phyloP scores from a whole-genome alignment of 1,140 invertebrate species.

The Brachionus asplanchnoidis region DNA sequence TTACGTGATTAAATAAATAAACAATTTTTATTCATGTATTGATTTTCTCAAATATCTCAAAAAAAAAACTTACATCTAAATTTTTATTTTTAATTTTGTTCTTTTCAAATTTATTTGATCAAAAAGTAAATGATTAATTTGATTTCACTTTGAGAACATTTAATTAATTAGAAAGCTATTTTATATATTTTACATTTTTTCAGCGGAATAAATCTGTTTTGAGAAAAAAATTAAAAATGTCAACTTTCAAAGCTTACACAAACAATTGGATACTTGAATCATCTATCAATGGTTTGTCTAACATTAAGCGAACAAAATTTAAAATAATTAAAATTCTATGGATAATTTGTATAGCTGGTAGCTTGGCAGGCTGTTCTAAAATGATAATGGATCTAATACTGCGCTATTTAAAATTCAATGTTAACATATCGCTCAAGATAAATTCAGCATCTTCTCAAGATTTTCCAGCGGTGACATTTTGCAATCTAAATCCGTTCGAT shows the following conservation, averaged over 20 bases:
- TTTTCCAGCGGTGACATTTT: conserved; percentile 56
- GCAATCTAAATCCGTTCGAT: conserved; percentile 53
- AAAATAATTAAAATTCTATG: conserved; percentile 11
- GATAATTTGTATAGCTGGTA: neutral
- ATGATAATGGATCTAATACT: neutral
- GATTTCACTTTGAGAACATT: neutral
- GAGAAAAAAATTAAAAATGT: neutral
- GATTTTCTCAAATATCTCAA: no score
- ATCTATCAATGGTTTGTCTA: neutral
- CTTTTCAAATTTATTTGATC: neutral
- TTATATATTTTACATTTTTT: neutral
- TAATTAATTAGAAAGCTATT: neutral
- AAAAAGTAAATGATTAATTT: neutral
- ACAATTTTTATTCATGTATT: no score
- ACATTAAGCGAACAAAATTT: neutral
- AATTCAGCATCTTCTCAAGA: conserved; percentile 42
- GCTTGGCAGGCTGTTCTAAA: neutral
- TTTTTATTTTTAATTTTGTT: no score
- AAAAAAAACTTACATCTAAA: no score
- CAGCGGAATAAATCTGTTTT: neutral
- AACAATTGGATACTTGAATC: neutral
- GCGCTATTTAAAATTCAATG: neutral
- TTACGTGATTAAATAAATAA: neutral
- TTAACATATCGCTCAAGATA: neutral
- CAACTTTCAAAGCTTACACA: neutral